Percentiles rank a stretch among this genome's conserved stretches.
Conservation (phyloP, 2,888 invertebrate species). For the Ceriagrion tenellum region DNA sequence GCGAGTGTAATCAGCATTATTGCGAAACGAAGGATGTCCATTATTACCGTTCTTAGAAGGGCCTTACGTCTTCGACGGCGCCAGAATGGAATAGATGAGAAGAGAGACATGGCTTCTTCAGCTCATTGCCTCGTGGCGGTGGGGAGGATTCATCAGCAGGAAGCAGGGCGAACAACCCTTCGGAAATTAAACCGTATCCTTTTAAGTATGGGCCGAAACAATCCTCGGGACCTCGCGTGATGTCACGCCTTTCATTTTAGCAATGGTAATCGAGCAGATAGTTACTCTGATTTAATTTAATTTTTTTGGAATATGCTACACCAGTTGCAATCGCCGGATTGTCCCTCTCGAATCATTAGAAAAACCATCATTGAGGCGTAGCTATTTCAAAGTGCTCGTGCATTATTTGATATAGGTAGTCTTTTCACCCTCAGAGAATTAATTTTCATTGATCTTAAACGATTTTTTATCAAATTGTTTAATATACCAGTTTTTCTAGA, state of each 20-base stretch:
- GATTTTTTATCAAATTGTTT: no score
- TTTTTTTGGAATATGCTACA: no score
- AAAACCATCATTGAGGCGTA: no score
- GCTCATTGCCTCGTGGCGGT: not conserved
- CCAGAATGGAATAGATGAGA: slow-evolving; percentile 19
- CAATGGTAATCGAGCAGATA: not conserved
- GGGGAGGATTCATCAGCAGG: not conserved
- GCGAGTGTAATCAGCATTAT: slow-evolving; percentile 64
- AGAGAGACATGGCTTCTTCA: not conserved
- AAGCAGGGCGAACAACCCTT: not conserved
- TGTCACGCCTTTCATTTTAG: not conserved
- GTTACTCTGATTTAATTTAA: not conserved
- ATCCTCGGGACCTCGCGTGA: not conserved
- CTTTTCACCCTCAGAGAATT: no score
- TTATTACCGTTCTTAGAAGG: slow-evolving; percentile 57
- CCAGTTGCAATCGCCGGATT: no score
- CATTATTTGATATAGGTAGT: no score
- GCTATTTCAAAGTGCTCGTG: no score
- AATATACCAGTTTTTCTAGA: no score
- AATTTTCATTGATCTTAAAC: no score
- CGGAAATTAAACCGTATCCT: not conserved
- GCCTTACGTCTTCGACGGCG: not conserved
- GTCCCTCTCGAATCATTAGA: no score
- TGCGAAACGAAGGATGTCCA: slow-evolving; percentile 42
- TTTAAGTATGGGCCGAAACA: not conserved